Evolutionary conservation across 2,888 invertebrate species (phyloP).

Genomic region (Ophion ellenae): DNA sequence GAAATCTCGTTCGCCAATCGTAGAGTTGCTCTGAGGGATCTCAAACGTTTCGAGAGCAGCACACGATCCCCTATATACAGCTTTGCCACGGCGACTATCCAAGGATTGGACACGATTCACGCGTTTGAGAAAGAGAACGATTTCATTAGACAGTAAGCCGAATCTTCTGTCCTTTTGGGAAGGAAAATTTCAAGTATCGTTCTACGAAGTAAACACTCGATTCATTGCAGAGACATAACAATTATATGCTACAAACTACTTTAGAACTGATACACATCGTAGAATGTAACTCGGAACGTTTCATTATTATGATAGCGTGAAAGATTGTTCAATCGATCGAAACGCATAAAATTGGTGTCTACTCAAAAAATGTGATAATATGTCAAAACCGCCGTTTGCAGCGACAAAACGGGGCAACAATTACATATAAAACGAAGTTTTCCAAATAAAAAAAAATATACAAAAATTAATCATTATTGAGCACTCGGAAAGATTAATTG

Average conservation of each 20-base stretch:
- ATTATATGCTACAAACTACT: not conserved
- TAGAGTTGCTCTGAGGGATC: constrained; percentile 84
- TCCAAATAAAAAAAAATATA: too few species aligned
- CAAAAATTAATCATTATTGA: too few species aligned
- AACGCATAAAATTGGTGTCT: too few species aligned
- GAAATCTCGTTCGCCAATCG: not conserved
- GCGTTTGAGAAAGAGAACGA: constrained; percentile 86
- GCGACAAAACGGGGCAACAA: too few species aligned
- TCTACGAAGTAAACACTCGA: not conserved
- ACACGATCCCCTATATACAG: constrained; percentile 86
- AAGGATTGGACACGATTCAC: constrained; percentile 87
- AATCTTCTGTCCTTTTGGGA: not conserved
- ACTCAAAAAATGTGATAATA: too few species aligned
- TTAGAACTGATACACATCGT: too few species aligned
- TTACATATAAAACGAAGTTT: too few species aligned
- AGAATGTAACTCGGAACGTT: too few species aligned
- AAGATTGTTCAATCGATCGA: too few species aligned
- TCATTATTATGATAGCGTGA: too few species aligned
- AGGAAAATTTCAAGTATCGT: not conserved
- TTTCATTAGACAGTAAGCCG: constrained; percentile 83
- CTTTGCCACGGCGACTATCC: constrained; percentile 85
- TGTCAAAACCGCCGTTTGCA: too few species aligned
- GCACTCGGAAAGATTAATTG: too few species aligned
- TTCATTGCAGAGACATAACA: not conserved
- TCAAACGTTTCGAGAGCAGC: constrained; percentile 86